phyloP scores from a whole-genome alignment of 1,140 invertebrate species.

The Odontomachus brunneus region DNA sequence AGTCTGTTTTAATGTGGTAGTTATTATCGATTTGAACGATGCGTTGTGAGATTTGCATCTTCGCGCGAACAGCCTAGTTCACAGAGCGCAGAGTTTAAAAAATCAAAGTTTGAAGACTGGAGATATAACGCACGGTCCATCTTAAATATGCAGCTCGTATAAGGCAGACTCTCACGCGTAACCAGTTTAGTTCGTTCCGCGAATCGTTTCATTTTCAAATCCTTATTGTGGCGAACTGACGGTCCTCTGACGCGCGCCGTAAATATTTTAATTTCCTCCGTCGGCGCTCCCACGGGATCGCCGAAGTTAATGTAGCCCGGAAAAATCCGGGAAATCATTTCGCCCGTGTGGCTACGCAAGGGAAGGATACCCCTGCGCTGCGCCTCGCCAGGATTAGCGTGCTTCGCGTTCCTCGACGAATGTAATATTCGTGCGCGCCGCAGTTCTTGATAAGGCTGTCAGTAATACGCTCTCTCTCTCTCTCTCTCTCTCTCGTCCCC shows the following conservation, averaged over 20 bases:
- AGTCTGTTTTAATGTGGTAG: no score
- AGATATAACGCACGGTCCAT: background rate
- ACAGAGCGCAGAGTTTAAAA: no score
- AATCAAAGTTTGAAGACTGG: background rate
- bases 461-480: slow-evolving; percentile 39
- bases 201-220: slow-evolving; percentile 19
- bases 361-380: slow-evolving; percentile 12
- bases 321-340: slow-evolving; percentile 56
- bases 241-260: background rate
- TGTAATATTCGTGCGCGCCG: slow-evolving; percentile 65
- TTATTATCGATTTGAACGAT: no score
- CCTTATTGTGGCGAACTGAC: slow-evolving; percentile 7
- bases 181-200: background rate
- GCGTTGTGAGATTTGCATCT: no score
- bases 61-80: background rate
- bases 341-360: slow-evolving; percentile 3
- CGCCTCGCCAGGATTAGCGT: slow-evolving; percentile 31
- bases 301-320: slow-evolving; percentile 27
- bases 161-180: background rate
- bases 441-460: slow-evolving; percentile 62
- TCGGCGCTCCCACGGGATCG: slow-evolving; percentile 5
- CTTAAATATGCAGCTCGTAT: background rate
- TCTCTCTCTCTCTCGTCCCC: background rate
- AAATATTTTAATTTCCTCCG: slow-evolving; percentile 53
- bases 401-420: slow-evolving; percentile 38